Evolutionary conservation across 1,140 invertebrate genomes (phyloP), one percentile per base, ranked within the genome.

Genomic region (Dendrolimus kikuchii): DNA sequence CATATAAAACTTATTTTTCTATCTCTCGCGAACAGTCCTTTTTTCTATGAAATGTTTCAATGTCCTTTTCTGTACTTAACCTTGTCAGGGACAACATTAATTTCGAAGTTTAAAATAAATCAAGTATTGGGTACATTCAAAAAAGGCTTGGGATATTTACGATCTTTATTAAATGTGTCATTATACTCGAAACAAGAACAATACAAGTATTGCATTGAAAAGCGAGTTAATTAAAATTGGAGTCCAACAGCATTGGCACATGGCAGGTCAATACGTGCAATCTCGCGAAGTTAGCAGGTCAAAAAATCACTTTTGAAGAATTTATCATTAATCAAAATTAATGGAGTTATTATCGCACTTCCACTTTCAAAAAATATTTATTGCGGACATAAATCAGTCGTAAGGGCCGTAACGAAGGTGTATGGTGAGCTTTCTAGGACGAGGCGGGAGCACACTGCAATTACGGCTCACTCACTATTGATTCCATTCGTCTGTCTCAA

Each of bases 261-360:
- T 66, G 73, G 70, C 69, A 71, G 66, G 74, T 71, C 23, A 23
- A 23, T 68, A 66, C 43, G 56, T 48, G 53, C 49, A 63, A 23
- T 23, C 23, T 23, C 23, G 23, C 23, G 23, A 48, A 54, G 60
- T 62, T 74, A 64, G 64, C 64, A 53, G 70, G 65, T 76, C 72
- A 74, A 77, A 77, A 83, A 77, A 65, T 85, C 80, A 81, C 77
- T 84, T 84, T 82, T 80, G 64, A 23, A 80, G 77, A 84, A 86
- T 82, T 76, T 79, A 70, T 80, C 82, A 84, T 86, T 77, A 82
- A 86, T 86, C 82, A 86, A 86, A 84, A 78, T 86, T 82, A 86
- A 86, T 86, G 82, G 81, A 86, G 81, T 86, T 86, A 84, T 86
- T 86, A 84, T 84, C 79, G 80, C 77, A 78, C 68, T 76, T 65